Evolutionary conservation across 1,140 invertebrate species (phyloP).

Genomic region (Pseudomyrmex flavicornis): DNA sequence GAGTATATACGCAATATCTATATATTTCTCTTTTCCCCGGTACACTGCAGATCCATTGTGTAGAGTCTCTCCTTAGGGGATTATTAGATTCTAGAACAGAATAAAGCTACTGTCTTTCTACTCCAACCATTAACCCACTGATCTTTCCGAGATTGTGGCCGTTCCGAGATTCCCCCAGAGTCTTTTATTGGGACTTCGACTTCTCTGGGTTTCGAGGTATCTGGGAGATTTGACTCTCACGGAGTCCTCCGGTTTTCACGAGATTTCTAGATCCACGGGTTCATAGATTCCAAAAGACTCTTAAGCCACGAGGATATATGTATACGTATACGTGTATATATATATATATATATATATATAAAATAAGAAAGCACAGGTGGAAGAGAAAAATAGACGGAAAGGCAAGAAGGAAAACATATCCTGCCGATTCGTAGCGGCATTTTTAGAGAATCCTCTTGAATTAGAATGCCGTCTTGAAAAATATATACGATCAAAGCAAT

Average conservation of each 20-base stretch:
- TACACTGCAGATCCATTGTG: neutral
- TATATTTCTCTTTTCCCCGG: slow-evolving; percentile 7
- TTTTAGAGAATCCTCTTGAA: slow-evolving; percentile 29
- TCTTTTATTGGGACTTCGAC: neutral
- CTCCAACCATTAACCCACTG: neutral
- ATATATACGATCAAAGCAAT: slow-evolving; percentile 47
- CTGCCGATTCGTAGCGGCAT: slow-evolving; percentile 36
- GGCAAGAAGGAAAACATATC: neutral
- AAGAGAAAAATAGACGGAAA: slow-evolving; percentile 23
- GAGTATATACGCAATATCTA: neutral
- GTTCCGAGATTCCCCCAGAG: neutral
- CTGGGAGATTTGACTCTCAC: neutral
- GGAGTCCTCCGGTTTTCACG: neutral
- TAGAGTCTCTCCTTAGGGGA: too few species aligned
- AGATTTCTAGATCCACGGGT: slow-evolving; percentile 34
- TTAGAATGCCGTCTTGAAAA: slow-evolving; percentile 41
- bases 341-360: neutral
- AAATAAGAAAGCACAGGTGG: slow-evolving; percentile 6
- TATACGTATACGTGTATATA: too few species aligned
- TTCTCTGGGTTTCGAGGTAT: slow-evolving; percentile 2
- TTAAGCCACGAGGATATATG: slow-evolving; percentile 19
- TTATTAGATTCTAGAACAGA: slow-evolving; percentile 28
- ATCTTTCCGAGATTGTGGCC: neutral
- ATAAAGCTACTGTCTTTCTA: neutral
- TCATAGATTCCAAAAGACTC: slow-evolving; percentile 10